phyloP scores from a whole-genome alignment of 1,140 invertebrate species.

The Elymnias hypermnestra region DNA sequence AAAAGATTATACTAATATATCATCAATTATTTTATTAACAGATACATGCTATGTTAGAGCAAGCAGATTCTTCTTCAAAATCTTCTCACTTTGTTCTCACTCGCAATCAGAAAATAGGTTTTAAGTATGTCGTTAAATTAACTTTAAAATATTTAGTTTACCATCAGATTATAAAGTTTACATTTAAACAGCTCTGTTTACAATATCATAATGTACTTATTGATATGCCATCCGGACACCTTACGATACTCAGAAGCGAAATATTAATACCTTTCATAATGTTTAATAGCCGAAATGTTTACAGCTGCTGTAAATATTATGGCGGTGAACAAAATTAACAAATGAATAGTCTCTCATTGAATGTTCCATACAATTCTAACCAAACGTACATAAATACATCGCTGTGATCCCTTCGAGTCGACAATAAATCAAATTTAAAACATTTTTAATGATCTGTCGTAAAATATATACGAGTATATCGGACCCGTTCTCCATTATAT shows the following conservation, averaged over 20 bases:
- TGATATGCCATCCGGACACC: conserved; percentile 4
- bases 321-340: conserved; percentile 61
- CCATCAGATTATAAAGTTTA: not conserved
- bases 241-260: conserved; percentile 22
- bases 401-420: conserved; percentile 37
- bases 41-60: too few species aligned
- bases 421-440: conserved; percentile 67
- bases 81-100: too few species aligned
- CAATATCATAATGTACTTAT: not conserved
- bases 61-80: too few species aligned
- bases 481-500: conserved; percentile 30
- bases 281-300: conserved; percentile 54
- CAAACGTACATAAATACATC: conserved; percentile 29
- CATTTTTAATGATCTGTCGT: conserved; percentile 63
- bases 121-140: too few species aligned
- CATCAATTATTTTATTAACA: too few species aligned
- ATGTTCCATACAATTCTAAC: conserved; percentile 46
- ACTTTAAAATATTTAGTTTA: not conserved
- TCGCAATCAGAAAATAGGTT: too few species aligned
- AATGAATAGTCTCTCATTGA: conserved; percentile 60
- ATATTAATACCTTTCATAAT: conserved; percentile 29
- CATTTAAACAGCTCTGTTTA: not conserved
- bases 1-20: too few species aligned
- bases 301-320: conserved; percentile 59
- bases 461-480: conserved; percentile 46